These are phyloP conservation scores for Melinaea marsaeus DNA, from an alignment of 2,888 invertebrate genomes.

Conservation along the genomic window DNA sequence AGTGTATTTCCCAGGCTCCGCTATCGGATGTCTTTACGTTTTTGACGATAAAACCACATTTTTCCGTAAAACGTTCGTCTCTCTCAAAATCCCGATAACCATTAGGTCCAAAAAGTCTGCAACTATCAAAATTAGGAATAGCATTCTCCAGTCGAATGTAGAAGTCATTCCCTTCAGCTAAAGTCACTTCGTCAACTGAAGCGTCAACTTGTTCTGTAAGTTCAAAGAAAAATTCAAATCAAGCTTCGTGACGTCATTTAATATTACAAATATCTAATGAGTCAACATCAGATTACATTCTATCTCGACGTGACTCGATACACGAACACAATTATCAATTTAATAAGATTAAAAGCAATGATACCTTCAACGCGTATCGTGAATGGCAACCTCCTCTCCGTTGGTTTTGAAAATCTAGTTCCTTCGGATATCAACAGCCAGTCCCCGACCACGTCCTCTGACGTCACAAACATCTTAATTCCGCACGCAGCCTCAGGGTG, in stretches of 20 bases:
- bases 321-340: conserved; percentile 34
- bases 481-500: conserved; percentile 45
- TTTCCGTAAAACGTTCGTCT: conserved; percentile 37
- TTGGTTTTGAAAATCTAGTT: conserved; percentile 28
- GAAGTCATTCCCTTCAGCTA: conserved; percentile 50
- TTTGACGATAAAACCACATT: conserved; percentile 51
- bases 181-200: conserved; percentile 37
- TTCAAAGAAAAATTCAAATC: conserved; percentile 18
- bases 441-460: conserved; percentile 47
- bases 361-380: conserved; percentile 60
- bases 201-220: conserved; percentile 50
- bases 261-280: conserved; percentile 9
- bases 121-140: conserved; percentile 44
- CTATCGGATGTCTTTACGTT: conserved; percentile 36
- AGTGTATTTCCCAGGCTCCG: conserved; percentile 56
- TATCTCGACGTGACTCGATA: conserved; percentile 57
- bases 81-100: conserved; percentile 31
- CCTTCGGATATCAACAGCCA: conserved; percentile 58
- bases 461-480: conserved; percentile 40
- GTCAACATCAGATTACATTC: conserved; percentile 1
- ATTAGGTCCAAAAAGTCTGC: conserved; percentile 46
- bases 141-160: conserved; percentile 46
- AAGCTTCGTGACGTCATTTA: conserved; percentile 7
- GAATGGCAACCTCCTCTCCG: conserved; percentile 55
- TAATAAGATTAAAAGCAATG: conserved; percentile 35